Evolutionary conservation across 2,113 vertebrate genomes (phyloP).

Genomic region (Nyctibius bracteatus): DNA sequence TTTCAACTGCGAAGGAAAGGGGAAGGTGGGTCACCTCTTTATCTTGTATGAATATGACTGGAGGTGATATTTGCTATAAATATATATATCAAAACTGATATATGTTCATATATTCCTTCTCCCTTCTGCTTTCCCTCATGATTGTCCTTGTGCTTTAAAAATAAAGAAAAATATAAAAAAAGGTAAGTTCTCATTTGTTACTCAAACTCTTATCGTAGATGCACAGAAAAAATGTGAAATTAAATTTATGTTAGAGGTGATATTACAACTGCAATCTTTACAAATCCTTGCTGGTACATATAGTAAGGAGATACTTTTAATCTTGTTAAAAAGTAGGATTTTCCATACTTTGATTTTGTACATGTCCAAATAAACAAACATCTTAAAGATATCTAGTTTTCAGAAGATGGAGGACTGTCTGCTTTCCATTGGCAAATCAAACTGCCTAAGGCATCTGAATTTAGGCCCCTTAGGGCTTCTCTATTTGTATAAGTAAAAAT

Average conservation of each 20-base stretch:
- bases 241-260: neutral
- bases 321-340: neutral
- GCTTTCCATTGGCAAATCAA: neutral
- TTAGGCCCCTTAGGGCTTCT: neutral
- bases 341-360: neutral
- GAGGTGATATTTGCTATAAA: neutral
- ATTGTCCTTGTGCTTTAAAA: neutral
- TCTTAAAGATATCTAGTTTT: neutral
- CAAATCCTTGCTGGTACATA: neutral
- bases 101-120: neutral
- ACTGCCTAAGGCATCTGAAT: neutral
- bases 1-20: neutral
- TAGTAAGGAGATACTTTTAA: neutral
- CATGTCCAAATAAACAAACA: neutral
- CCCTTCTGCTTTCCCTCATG: neutral
- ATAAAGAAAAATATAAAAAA: neutral
- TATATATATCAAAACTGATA: neutral
- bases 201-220: neutral
- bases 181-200: neutral
- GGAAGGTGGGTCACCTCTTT: neutral
- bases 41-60: neutral
- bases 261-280: neutral
- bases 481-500: slow-evolving; percentile 1
- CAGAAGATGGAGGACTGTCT: neutral
- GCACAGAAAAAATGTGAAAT: neutral